phyloP scores from a whole-genome alignment of 2,888 invertebrate species.

The Mycalesis mineus region DNA sequence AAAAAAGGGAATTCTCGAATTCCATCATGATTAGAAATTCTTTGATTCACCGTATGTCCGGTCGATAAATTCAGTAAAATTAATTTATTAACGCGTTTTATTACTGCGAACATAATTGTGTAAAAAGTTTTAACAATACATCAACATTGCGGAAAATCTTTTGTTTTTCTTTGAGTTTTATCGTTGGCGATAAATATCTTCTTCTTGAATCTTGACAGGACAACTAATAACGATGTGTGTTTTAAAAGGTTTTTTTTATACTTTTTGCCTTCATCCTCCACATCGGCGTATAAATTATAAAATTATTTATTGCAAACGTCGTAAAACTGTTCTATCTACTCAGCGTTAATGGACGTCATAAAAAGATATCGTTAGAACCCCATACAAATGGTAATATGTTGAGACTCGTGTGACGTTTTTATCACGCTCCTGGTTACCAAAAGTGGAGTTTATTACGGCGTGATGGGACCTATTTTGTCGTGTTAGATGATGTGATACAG shows the following conservation, averaged over 20 bases:
- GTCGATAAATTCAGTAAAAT: too few species aligned
- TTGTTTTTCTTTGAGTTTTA: too few species aligned
- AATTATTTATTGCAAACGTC: not conserved
- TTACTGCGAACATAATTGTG: too few species aligned
- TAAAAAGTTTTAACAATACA: too few species aligned
- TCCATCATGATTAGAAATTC: too few species aligned
- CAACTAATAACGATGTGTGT: not conserved
- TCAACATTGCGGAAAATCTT: too few species aligned
- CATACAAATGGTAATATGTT: not conserved
- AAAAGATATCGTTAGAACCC: not conserved
- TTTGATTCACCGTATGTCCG: too few species aligned
- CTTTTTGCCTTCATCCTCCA: not conserved
- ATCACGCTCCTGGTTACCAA: not conserved
- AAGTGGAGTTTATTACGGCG: conserved; percentile 10
- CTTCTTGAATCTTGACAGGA: too few species aligned
- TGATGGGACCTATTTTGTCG: conserved; percentile 18
- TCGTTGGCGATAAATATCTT: too few species aligned
- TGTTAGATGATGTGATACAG: conserved; percentile 32
- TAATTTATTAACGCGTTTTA: too few species aligned
- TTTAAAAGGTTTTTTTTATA: not conserved
- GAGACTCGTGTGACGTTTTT: not conserved
- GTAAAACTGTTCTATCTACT: not conserved
- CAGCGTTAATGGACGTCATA: conserved; percentile 2
- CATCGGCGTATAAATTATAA: not conserved
- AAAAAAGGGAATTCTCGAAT: too few species aligned